Percentiles rank a stretch among this genome's conserved stretches.
phyloP scores from a whole-genome alignment of 2,888 invertebrate species.

The Pinctada fucata region DNA sequence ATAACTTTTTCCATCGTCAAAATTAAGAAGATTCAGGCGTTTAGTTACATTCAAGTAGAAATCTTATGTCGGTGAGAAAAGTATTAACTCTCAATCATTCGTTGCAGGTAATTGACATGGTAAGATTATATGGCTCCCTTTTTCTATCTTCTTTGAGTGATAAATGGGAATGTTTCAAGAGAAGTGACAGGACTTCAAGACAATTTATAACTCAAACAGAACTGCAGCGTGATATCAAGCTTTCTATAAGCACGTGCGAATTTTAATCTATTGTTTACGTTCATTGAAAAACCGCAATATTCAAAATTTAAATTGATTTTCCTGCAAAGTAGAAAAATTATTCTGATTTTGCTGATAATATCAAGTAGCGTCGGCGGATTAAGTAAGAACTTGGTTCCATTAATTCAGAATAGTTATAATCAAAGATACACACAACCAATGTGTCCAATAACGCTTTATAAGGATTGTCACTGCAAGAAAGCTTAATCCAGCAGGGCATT shows the following conservation, averaged over 20 bases:
- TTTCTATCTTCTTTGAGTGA: constrained; percentile 13
- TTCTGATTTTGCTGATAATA: not conserved
- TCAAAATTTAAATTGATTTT: constrained; percentile 3
- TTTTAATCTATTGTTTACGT: constrained; percentile 22
- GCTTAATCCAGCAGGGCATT: not conserved
- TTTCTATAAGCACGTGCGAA: constrained; percentile 20
- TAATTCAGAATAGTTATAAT: not conserved
- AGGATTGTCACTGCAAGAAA: not conserved
- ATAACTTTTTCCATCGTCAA: too few species aligned
- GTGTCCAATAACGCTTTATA: not conserved
- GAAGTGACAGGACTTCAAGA: constrained; percentile 14
- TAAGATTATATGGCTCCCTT: constrained; percentile 21
- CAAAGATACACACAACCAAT: not conserved
- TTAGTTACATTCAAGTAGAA: not conserved
- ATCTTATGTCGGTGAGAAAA: not conserved
- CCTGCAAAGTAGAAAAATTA: not conserved
- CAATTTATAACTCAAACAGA: constrained; percentile 20
- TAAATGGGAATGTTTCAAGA: constrained; percentile 16
- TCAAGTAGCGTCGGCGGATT: constrained; percentile 9
- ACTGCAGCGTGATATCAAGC: constrained; percentile 9
- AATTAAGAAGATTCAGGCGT: too few species aligned
- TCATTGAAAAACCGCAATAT: constrained; percentile 3
- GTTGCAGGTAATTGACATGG: constrained; percentile 36
- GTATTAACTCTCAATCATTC: constrained; percentile 37
- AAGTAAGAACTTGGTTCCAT: constrained; percentile 1